phyloP scores from a whole-genome alignment of 2,797 vertebrate species.

The Champsocephalus esox region DNA sequence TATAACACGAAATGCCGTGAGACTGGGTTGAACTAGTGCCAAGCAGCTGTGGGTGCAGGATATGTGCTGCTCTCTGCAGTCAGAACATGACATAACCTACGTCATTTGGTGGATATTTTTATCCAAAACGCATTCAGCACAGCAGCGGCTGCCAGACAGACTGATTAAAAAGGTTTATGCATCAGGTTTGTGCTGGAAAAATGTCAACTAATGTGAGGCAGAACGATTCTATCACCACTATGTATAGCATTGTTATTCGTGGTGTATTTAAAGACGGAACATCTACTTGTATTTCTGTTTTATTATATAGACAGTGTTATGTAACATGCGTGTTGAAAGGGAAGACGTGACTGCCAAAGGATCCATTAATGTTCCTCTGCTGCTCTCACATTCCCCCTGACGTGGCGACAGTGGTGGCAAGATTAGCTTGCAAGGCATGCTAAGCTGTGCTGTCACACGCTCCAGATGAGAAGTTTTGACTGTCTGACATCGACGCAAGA shows the following conservation, averaged over 20 bases:
- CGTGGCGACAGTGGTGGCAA: conserved; percentile 10
- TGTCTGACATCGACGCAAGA: conserved; percentile 34
- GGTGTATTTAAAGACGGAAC: background rate
- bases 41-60: conserved; percentile 18
- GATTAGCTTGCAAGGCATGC: conserved; percentile 33
- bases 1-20: no score
- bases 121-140: conserved; percentile 20
- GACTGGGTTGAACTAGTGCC: background rate
- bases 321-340: background rate
- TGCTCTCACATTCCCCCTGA: background rate
- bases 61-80: conserved; percentile 23
- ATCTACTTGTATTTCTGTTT: conserved; percentile 2
- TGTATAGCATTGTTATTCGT: background rate
- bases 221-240: background rate
- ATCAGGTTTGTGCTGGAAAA: background rate
- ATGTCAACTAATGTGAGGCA: background rate
- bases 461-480: conserved; percentile 37
- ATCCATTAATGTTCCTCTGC: conserved; percentile 33
- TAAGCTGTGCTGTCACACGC: conserved; percentile 36
- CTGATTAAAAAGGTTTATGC: background rate
- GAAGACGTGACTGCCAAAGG: conserved; percentile 25
- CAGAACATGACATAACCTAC: conserved; percentile 6
- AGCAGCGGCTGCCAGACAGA: background rate
- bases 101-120: conserved; percentile 23
- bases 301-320: background rate